phyloP scores from a whole-genome alignment of 1,140 invertebrate genomes.

The Drosophila nebulosa region DNA sequence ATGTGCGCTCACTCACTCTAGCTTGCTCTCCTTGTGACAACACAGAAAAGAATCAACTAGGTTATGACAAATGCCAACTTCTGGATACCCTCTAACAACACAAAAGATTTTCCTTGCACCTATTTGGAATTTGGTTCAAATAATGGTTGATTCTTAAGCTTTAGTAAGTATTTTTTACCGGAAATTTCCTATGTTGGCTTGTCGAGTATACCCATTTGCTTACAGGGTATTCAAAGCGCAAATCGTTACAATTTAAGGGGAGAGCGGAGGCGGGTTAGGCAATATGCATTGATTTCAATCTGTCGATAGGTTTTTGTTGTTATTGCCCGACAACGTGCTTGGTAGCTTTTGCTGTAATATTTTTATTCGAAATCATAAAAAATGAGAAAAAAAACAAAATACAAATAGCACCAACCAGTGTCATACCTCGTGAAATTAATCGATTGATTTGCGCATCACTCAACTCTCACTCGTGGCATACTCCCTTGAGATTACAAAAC shows the following conservation, averaged over 20 bases:
- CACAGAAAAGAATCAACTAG: not conserved
- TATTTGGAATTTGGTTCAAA: too few species aligned
- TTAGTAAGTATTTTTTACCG: too few species aligned
- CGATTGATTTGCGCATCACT: not conserved
- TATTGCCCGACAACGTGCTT: slow-evolving; percentile 38
- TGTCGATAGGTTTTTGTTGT: slow-evolving; percentile 31
- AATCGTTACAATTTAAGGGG: slow-evolving; percentile 27
- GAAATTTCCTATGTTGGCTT: not conserved
- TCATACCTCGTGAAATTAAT: not conserved
- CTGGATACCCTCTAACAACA: not conserved
- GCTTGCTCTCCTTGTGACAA: not conserved
- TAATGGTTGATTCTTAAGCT: too few species aligned
- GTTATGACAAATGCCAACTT: not conserved
- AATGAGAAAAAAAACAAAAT: not conserved
- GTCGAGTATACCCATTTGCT: not conserved
- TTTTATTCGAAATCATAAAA: not conserved
- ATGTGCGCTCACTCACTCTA: not conserved
- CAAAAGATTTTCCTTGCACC: too few species aligned
- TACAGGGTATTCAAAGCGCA: slow-evolving; percentile 24
- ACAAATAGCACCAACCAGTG: not conserved
- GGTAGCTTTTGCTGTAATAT: slow-evolving; percentile 14
- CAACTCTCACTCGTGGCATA: not conserved
- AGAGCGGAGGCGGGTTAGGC: not conserved
- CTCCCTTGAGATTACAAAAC: not conserved
- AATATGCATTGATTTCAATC: slow-evolving; percentile 44